Conservation (phyloP, 2,888 invertebrate genomes). For the Eupithecia centaureata region DNA sequence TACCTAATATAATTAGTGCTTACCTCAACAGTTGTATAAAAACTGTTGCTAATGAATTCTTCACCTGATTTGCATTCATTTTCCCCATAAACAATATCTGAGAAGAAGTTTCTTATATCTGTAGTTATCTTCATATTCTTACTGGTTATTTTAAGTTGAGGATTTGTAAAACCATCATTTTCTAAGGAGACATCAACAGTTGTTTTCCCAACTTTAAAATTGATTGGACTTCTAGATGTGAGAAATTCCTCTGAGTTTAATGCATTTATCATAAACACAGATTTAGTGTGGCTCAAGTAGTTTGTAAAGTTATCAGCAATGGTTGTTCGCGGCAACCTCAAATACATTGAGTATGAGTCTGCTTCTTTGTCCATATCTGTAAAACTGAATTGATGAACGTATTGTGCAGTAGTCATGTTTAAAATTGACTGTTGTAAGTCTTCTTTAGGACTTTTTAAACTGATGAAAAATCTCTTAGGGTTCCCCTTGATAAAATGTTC, state of each 20-base stretch:
- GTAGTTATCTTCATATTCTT: constrained; percentile 53
- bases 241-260: constrained; percentile 61
- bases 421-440: constrained; percentile 53
- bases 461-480: constrained; percentile 34
- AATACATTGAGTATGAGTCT: constrained; percentile 50
- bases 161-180: constrained; percentile 60
- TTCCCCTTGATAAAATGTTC: constrained; percentile 66
- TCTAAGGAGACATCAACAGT: constrained; percentile 56
- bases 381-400: constrained; percentile 58
- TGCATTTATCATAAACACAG: constrained; percentile 50
- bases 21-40: constrained; percentile 67
- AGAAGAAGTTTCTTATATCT: constrained; percentile 64
- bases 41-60: constrained; percentile 55
- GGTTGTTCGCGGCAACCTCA: constrained; percentile 61
- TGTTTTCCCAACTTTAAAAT: constrained; percentile 54
- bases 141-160: constrained; percentile 58
- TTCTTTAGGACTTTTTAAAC: constrained; percentile 49
- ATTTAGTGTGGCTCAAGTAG: constrained; percentile 50
- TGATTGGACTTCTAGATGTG: constrained; percentile 51
- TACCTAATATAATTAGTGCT: constrained; percentile 26
- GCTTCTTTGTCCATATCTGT: constrained; percentile 39
- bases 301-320: constrained; percentile 44
- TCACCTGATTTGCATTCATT: constrained; percentile 44
- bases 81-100: constrained; percentile 57
- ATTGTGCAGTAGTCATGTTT: constrained; percentile 35